Percentiles rank a stretch among this genome's conserved stretches.
phyloP scores from a whole-genome alignment of 2,888 invertebrate species.

The Trileptium ribeirensis region DNA sequence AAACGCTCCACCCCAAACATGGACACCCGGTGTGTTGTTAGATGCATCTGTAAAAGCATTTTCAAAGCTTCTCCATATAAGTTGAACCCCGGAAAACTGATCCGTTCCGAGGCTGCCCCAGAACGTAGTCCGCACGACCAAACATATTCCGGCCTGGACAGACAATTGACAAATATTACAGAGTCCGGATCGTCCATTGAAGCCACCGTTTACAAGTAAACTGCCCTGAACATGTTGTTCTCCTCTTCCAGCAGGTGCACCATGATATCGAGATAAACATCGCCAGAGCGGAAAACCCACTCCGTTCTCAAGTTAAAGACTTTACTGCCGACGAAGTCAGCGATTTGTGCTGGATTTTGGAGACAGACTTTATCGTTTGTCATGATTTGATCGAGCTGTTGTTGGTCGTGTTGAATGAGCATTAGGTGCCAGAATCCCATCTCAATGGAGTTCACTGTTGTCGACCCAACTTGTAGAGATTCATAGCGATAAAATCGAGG shows the following conservation, averaged over 20 bases:
- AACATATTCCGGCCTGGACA: not conserved
- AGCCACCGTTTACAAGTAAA: not conserved
- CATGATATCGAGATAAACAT: not conserved
- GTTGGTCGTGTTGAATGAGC: not conserved
- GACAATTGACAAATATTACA: not conserved
- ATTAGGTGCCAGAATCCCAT: not conserved
- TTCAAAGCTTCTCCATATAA: not conserved
- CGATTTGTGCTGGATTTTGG: not conserved
- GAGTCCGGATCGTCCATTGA: not conserved
- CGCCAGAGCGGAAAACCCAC: not conserved
- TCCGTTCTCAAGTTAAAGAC: not conserved
- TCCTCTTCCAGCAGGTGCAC: not conserved
- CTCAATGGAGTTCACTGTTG: not conserved
- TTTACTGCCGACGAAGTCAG: not conserved
- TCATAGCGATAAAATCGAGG: not conserved
- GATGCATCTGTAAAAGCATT: not conserved
- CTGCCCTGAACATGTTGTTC: not conserved
- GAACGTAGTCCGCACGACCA: not conserved
- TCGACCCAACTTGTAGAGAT: not conserved
- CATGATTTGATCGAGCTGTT: not conserved
- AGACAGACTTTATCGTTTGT: not conserved
- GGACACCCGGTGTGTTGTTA: not conserved
- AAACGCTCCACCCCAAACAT: not conserved
- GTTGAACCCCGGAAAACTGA: not conserved
- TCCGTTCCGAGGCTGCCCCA: not conserved